These are phyloP conservation scores for Garra rufa DNA, from an alignment of 2,113 vertebrate genomes.

Conservation along the genomic window DNA sequence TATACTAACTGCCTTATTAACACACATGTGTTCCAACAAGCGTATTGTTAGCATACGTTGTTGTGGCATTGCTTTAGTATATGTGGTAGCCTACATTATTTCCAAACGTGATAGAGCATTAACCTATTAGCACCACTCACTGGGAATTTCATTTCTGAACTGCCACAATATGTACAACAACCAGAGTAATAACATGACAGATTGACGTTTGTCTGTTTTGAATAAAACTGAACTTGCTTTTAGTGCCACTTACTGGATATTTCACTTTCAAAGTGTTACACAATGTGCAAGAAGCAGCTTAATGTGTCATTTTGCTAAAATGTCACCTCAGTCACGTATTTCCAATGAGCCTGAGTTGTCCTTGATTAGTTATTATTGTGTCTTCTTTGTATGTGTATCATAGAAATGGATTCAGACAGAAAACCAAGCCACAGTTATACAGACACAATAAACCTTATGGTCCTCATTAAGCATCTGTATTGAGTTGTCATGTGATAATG, in stretches of 20 bases:
- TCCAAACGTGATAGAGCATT: neutral
- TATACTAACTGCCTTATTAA: no score
- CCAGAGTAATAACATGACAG: neutral
- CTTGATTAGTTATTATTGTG: neutral
- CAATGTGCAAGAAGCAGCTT: neutral
- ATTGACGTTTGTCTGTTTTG: neutral
- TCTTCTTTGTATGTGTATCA: neutral
- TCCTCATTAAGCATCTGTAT: conserved; percentile 37
- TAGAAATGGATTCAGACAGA: neutral
- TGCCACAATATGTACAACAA: neutral
- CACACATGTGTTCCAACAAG: no score
- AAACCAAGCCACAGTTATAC: conserved; percentile 3
- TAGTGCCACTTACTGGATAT: neutral
- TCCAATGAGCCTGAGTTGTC: neutral
- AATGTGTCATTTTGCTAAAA: neutral
- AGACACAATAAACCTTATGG: conserved; percentile 31
- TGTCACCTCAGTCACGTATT: neutral
- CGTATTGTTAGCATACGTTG: no score
- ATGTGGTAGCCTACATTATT: neutral
- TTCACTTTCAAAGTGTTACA: neutral
- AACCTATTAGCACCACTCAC: neutral
- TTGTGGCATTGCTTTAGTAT: neutral
- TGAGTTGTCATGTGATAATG: conserved; percentile 30
- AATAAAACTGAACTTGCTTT: neutral
- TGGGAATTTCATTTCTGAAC: neutral